Percentiles rank a stretch among this genome's conserved stretches.
phyloP scores from a whole-genome alignment of 2,113 vertebrate species.

The Strix uralensis region DNA sequence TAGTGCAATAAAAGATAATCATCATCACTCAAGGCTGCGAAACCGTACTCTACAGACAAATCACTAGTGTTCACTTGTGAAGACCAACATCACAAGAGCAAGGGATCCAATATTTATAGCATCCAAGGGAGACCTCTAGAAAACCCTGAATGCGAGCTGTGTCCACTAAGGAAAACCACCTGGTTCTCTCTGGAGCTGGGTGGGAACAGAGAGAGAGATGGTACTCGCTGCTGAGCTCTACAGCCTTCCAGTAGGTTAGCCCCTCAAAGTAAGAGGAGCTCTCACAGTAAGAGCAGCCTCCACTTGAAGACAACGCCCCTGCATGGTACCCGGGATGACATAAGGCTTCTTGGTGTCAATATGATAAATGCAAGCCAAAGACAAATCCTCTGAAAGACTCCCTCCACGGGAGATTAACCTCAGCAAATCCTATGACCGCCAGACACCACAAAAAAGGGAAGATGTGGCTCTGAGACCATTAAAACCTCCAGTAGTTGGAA shows the following conservation, averaged over 20 bases:
- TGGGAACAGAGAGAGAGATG: accelerated
- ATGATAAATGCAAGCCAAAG: background rate
- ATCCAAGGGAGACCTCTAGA: background rate
- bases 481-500: background rate
- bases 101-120: background rate
- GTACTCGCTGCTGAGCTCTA: background rate
- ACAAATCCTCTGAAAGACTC: background rate
- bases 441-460: background rate
- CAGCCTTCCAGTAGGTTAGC: background rate
- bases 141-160: background rate
- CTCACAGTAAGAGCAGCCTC: background rate
- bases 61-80: background rate
- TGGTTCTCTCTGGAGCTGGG: background rate
- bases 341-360: background rate
- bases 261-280: background rate
- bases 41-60: background rate
- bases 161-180: background rate
- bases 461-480: background rate
- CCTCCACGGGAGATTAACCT: background rate
- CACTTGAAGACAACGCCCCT: background rate
- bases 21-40: background rate
- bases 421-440: background rate
- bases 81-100: background rate
- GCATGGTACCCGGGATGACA: background rate
- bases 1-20: background rate